phyloP scores from a whole-genome alignment of 1,140 invertebrate genomes.

The Tetramorium parvispinum region DNA sequence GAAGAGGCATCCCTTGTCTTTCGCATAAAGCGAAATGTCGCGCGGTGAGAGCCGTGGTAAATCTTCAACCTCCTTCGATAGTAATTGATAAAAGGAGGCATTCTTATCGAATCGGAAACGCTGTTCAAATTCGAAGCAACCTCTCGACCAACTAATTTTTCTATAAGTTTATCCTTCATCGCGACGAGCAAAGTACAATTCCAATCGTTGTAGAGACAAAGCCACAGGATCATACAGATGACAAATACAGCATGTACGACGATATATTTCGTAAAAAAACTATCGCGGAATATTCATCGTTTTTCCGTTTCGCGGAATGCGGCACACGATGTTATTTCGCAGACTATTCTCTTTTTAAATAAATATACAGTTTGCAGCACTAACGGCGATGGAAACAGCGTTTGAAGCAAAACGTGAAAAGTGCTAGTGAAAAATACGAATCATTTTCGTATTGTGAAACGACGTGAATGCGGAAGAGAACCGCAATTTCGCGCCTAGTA shows the following conservation, averaged over 20 bases:
- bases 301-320: neutral
- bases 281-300: conserved; percentile 7
- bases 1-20: neutral
- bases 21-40: conserved; percentile 29
- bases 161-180: neutral
- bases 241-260: too few species aligned
- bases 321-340: neutral
- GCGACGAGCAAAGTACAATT: neutral
- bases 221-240: neutral
- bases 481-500: neutral
- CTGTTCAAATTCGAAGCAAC: neutral
- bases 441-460: neutral
- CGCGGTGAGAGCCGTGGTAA: neutral
- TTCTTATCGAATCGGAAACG: neutral
- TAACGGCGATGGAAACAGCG: neutral
- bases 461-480: neutral
- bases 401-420: neutral
- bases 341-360: conserved; percentile 9
- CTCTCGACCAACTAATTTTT: neutral
- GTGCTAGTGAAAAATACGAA: neutral
- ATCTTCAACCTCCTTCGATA: neutral
- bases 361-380: conserved; percentile 26
- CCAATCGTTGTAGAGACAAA: neutral
- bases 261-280: conserved; percentile 11
- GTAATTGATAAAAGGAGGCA: conserved; percentile 36